Evolutionary conservation across 2,113 vertebrate genomes (phyloP), one percentile per base, ranked within the genome.

Genomic region (Hemicordylus capensis): DNA sequence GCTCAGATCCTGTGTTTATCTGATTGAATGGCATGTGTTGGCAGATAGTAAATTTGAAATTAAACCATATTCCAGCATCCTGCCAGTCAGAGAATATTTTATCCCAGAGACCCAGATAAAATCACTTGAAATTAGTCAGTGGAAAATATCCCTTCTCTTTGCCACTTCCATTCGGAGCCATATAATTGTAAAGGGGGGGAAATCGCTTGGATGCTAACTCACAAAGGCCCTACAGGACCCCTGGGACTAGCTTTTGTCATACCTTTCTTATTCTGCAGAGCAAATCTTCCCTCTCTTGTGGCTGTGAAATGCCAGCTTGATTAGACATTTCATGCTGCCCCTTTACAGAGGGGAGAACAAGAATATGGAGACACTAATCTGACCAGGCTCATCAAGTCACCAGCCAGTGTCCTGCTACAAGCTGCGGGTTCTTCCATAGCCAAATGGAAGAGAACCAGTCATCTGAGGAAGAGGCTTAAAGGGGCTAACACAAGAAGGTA

Each of bases 11-110:
- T 90, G 87, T 93, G 91, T 93, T 93, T 94, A 90, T 94, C 91
- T 93, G 91, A 92, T 91, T 91, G 91, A 92, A 94, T 93, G 92
- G 78, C 89, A 93, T 87, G 88, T 93, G 90, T 92, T 95, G 91
- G 94, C 93, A 94, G 92, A 93, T 89, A 94, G 92, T 89, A 93
- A 94, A 94, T 90, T 90, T 90, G 90, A 94, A 95, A 91, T 94
- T 91, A 93, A 93, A 92, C 91, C 90, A 85, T 86, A 85, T 91
- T 93, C 85, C 90, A 87, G 83, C 84, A 87, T 66, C 59, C 85
- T 94, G 87, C 81, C 87, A 91, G 86, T 90, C 91, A 80, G 6
- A 88, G 79, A 91, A 85, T 90, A 85, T 88, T 94, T 94, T 88
- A 91, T 87, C 90, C 83, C 90, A 87, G 34, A 82, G 72, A 17